Evolutionary conservation across 2,113 vertebrate species (phyloP), one percentile per base, ranked within the genome.

Genomic region (Nothocercus nigrocapillus): DNA sequence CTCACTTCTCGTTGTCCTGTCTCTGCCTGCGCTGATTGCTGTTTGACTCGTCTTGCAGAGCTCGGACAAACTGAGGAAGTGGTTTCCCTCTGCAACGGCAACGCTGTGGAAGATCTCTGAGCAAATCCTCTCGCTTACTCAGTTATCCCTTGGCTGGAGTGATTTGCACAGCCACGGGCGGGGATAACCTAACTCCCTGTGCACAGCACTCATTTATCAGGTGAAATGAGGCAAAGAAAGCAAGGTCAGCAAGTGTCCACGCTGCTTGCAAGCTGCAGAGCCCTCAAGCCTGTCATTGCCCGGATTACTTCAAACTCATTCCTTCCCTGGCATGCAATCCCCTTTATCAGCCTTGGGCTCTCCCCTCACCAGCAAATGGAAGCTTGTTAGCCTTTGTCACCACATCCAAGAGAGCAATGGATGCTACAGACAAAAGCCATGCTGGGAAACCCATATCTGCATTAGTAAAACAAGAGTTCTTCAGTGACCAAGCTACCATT

Each of bases 141-240:
- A 95, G 90, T 97, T 96, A 97, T 94, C 64, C 92, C 80, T 85
- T 95, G 89, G 68, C 63, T 73, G 66, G 84, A 88, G 76, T 66
- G 90, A 85, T 93, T 90, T 95, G 89, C 73, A 54, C 82, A 4
- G 18, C 87, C 0, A 1, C 62, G 79, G 87, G 86, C 1, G 0
- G 81, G 68, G 85, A 95, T 74, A 93, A 61, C 85, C 91, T 77
- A 93, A 88, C 91, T 96, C 91, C 94, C 92, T 61, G 74, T 45
- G 80, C 94, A 85, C 89, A 66, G 76, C 32, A 6, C 87, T 97
- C 96, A 97, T 97, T 97, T 96, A 96, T 97, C 96, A 97, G 96
- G 89, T 94, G 96, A 97, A 97, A 97, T 95, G 96, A 97, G 91
- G 96, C 95, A 97, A 85, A 88, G 93, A 94, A 95, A 94, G 97